Evolutionary conservation across 1,140 invertebrate species (phyloP).

Genomic region (Oryctes rhinoceros): DNA sequence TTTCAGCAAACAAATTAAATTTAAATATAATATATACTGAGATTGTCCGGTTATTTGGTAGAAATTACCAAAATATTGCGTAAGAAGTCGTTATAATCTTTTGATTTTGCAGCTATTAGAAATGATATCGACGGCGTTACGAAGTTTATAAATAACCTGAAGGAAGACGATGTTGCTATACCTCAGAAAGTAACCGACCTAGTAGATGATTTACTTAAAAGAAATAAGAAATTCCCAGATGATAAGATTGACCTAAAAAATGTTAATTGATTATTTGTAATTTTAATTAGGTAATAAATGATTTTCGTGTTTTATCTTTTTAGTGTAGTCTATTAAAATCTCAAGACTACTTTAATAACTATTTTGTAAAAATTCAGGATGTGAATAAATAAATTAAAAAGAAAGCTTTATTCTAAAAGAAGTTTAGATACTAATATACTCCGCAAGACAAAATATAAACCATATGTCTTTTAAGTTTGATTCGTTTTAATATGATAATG

Average conservation of each 20-base stretch:
- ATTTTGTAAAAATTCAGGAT: no score
- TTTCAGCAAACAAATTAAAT: conserved; percentile 56
- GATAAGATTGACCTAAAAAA: neutral
- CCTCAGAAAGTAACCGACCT: neutral
- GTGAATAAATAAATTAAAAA: no score
- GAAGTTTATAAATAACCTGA: conserved; percentile 5
- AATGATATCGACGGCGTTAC: neutral
- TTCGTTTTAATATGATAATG: no score
- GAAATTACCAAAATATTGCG: neutral
- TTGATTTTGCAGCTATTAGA: neutral
- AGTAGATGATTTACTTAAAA: neutral
- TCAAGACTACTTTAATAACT: no score
- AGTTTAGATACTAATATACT: no score
- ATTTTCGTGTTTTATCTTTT: neutral
- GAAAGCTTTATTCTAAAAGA: no score
- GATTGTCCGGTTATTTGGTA: conserved; percentile 2
- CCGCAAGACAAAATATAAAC: no score
- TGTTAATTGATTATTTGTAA: neutral
- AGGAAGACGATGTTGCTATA: neutral
- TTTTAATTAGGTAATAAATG: neutral
- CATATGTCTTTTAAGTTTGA: no score
- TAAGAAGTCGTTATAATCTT: no score
- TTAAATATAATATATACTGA: conserved; percentile 60
- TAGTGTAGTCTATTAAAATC: no score
- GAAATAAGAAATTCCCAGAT: neutral